Evolutionary conservation across 2,888 invertebrate genomes (phyloP), one percentile per base, ranked within the genome.

Genomic region (Junonia oenone): DNA sequence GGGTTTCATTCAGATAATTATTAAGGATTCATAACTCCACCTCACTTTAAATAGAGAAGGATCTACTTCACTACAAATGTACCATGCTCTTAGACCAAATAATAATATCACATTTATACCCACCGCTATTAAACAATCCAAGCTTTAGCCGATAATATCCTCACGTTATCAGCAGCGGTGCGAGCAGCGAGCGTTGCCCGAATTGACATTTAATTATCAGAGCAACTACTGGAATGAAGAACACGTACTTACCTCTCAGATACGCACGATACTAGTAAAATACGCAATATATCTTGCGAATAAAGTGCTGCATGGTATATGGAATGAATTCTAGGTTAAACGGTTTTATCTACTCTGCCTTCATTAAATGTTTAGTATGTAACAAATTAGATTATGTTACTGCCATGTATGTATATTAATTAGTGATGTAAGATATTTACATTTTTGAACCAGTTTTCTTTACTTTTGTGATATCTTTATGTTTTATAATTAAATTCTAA

Each of bases 121-220:
- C 15, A 47, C 19, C 40, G 48, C 48, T 45, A 48, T 47, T 45
- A 54, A 27, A 45, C 33, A 26, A 43, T 26, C 26, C 13, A 51
- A 35, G 35, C 35, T 45, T 55, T 55, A 50, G 50, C 48, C 52
- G 60, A 64, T 64, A 58, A 40, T 49, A 64, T 64, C 59, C 49
- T 45, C 40, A 54, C 58, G 59, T 58, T 59, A 63, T 64, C 63
- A 58, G 59, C 50, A 58, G 56, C 50, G 45, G 57, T 49, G 48
- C 46, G 51, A 22, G 37, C 37, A 13, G 43, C 55, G 47, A 45
- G 57, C 56, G 51, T 52, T 43, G 58, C 48, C 56, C 47, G 52
- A 54, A 53, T 56, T 64, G 61, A 62, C 59, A 63, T 64, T 64
- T 64, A 61, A 63, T 63, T 63, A 64, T 62, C 58, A 47, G 26